Conservation (phyloP, 2,797 vertebrate species). For the Benthosema pterotum region DNA sequence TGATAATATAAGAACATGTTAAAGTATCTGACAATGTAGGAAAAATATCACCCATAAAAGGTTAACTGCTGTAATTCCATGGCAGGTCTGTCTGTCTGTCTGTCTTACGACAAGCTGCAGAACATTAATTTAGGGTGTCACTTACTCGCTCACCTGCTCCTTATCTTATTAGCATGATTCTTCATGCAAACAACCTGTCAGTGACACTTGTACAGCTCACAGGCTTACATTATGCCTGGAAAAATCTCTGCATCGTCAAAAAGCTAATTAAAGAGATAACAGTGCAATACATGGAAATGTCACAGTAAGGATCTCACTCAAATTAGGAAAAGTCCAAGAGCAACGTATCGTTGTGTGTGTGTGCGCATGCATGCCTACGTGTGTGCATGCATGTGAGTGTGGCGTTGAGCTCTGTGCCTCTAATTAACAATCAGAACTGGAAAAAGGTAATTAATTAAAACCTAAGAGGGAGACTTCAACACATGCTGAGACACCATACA, state of each 20-base stretch:
- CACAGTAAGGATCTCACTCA: constrained; percentile 43
- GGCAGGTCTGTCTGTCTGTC: too few species aligned
- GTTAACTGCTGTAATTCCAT: too few species aligned
- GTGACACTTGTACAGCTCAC: constrained; percentile 23
- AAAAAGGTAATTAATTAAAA: constrained; percentile 67
- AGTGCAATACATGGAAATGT: constrained; percentile 40
- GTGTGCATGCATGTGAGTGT: constrained; percentile 16
- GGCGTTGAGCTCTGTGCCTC: constrained; percentile 23
- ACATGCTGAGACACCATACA: constrained; percentile 51
- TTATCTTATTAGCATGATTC: constrained; percentile 26
- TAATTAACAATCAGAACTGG: constrained; percentile 64
- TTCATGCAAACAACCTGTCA: constrained; percentile 33
- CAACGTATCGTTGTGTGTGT: background rate
- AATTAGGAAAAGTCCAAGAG: constrained; percentile 42
- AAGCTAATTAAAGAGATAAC: constrained; percentile 31
- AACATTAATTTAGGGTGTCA: background rate
- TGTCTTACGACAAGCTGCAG: background rate
- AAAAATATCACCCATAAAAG: too few species aligned
- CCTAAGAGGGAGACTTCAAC: constrained; percentile 60
- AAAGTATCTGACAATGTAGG: too few species aligned
- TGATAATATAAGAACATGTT: too few species aligned
- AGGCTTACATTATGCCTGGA: constrained; percentile 1
- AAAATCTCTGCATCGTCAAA: background rate
- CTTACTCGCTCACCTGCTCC: constrained; percentile 29
- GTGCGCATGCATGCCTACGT: background rate